Evolutionary conservation across 2,113 vertebrate species (phyloP).

Genomic region (Macrotis lagotis): DNA sequence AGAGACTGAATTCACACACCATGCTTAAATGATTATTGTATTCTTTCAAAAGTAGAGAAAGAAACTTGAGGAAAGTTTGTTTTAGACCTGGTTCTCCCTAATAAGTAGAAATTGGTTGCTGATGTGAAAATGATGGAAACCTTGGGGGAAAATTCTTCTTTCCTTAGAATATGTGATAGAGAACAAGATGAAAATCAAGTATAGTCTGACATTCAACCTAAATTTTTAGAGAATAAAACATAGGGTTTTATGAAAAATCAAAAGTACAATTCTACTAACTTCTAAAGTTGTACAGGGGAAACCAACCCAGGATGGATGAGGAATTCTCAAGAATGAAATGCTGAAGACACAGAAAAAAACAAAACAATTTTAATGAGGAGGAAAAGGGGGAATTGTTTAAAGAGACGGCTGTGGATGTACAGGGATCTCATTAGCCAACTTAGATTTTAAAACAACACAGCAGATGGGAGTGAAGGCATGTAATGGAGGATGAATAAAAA

Average conservation of each 20-base stretch:
- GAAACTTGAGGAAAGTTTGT: neutral
- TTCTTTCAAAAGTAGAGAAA: neutral
- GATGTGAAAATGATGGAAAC: neutral
- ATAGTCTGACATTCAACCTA: neutral
- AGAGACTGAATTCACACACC: neutral
- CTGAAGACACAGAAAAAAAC: neutral
- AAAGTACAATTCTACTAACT: neutral
- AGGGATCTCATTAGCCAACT: neutral
- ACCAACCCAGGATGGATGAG: neutral
- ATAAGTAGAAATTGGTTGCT: neutral
- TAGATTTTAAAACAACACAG: neutral
- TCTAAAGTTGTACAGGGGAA: neutral
- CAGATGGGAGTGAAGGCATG: neutral
- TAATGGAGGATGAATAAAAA: neutral
- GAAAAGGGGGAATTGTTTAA: neutral
- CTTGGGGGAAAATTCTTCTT: neutral
- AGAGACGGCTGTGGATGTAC: neutral
- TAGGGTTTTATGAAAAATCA: neutral
- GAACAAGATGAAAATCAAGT: neutral
- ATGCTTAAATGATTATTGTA: neutral
- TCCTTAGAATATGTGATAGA: neutral
- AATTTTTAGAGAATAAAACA: neutral
- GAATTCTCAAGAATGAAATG: neutral
- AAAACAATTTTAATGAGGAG: neutral
- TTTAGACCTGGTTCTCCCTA: neutral